Conservation (phyloP, 1,140 invertebrate species). For the Rhopalosiphum maidis region DNA sequence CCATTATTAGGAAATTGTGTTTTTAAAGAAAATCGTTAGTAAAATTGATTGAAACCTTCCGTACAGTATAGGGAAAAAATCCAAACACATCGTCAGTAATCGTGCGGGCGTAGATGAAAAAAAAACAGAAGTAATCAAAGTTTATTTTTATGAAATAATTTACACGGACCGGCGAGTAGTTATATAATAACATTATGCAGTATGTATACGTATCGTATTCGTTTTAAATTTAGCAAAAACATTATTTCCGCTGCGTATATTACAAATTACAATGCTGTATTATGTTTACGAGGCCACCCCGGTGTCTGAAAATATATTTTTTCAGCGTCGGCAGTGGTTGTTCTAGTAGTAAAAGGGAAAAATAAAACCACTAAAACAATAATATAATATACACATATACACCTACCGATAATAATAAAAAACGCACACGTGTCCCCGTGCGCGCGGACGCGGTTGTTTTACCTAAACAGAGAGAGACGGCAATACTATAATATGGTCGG, state of each 20-base stretch:
- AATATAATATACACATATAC: neutral
- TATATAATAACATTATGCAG: neutral
- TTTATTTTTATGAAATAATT: neutral
- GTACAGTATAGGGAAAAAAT: neutral
- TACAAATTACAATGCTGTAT: neutral
- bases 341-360: neutral
- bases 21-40: neutral
- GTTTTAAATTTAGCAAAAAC: neutral
- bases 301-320: slow-evolving; percentile 27
- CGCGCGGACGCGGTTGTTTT: slow-evolving; percentile 46
- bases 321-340: no score
- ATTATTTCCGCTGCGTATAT: neutral
- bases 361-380: neutral
- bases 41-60: neutral
- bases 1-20: neutral
- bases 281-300: slow-evolving; percentile 12
- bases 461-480: slow-evolving; percentile 26
- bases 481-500: neutral
- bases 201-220: neutral
- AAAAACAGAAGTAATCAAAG: neutral
- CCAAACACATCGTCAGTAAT: neutral
- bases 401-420: slow-evolving; percentile 38
- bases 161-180: no score
- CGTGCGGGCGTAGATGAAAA: neutral
- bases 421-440: slow-evolving; percentile 35